phyloP scores from a whole-genome alignment of 2,888 invertebrate genomes.

The Eupithecia abbreviata region DNA sequence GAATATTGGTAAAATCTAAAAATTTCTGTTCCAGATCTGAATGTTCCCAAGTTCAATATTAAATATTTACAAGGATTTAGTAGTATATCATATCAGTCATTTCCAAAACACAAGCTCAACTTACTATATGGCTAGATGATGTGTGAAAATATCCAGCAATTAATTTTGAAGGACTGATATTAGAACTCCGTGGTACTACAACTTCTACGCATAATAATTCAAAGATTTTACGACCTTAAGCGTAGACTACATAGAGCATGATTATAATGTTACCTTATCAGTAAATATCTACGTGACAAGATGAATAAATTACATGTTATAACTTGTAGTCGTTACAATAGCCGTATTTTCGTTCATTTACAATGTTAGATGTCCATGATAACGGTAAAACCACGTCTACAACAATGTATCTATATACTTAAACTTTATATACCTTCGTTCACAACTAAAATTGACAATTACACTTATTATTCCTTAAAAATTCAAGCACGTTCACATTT shows the following conservation, averaged over 20 bases:
- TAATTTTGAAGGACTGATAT: not conserved
- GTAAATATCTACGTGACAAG: not conserved
- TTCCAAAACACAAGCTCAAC: not conserved
- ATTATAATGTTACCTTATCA: not conserved
- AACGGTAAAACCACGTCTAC: not conserved
- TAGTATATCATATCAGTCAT: slow-evolving; percentile 1
- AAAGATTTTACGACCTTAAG: no score
- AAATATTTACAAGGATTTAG: not conserved
- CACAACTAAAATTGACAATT: not conserved
- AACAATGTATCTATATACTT: not conserved
- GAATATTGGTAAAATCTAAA: not conserved
- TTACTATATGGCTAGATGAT: not conserved
- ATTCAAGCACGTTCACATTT: not conserved
- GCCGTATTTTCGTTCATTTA: not conserved
- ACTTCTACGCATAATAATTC: not conserved
- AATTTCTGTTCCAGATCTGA: not conserved
- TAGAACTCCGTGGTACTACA: not conserved
- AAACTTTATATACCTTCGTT: not conserved
- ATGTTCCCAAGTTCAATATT: not conserved
- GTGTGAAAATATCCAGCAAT: not conserved
- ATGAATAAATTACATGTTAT: not conserved
- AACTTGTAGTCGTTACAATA: not conserved
- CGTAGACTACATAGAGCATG: not conserved
- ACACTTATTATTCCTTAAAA: not conserved
- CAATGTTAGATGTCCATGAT: not conserved